Conservation (phyloP, 2,113 vertebrate genomes). For the Bolborhynchus lineola region DNA sequence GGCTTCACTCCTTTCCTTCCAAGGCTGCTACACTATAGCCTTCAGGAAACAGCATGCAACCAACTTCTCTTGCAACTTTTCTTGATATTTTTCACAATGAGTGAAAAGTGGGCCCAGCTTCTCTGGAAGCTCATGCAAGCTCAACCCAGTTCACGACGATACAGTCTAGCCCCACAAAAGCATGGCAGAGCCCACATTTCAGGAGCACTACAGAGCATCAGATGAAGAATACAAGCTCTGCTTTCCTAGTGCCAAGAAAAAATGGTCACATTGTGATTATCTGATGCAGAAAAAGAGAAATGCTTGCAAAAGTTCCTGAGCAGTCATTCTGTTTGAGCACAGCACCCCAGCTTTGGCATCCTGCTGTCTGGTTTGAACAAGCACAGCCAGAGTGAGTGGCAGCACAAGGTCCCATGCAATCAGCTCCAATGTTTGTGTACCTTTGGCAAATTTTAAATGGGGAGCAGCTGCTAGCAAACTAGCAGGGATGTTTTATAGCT, state of each 20-base stretch:
- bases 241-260: conserved; percentile 14
- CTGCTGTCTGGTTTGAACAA: not conserved
- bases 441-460: conserved; percentile 14
- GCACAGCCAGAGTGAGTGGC: not conserved
- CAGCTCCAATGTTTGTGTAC: not conserved
- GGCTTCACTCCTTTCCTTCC: not conserved
- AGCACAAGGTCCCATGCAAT: not conserved
- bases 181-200: not conserved
- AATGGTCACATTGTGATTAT: not conserved
- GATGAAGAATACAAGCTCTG: not conserved
- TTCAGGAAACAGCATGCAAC: not conserved
- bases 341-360: not conserved
- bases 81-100: not conserved
- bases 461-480: conserved; percentile 36
- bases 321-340: not conserved
- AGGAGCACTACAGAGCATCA: not conserved
- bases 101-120: not conserved
- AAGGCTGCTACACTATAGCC: not conserved
- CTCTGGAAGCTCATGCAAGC: not conserved
- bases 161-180: not conserved
- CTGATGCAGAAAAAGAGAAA: not conserved
- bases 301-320: not conserved
- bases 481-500: conserved; percentile 45
- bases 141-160: not conserved
- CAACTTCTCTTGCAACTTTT: not conserved